Evolutionary conservation across 2,797 vertebrate species (phyloP).

Genomic region (Natrix natrix): DNA sequence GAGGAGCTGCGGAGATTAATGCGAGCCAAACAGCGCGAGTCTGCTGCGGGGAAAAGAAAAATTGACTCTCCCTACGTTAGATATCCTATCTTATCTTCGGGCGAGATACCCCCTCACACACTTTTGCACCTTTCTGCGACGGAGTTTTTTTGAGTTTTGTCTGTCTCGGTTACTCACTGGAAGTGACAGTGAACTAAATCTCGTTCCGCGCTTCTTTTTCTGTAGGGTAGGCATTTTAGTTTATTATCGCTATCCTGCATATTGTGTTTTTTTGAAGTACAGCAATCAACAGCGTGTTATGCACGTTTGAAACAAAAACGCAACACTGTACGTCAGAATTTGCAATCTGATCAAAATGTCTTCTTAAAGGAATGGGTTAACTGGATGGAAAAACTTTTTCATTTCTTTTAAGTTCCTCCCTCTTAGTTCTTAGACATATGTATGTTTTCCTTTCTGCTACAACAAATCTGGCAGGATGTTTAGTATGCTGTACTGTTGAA

Average conservation of each 20-base stretch:
- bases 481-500: neutral
- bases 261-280: neutral
- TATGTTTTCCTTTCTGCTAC: neutral
- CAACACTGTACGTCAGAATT: too few relatives aligned
- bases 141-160: neutral
- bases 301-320: neutral
- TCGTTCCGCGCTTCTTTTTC: neutral
- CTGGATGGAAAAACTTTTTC: neutral
- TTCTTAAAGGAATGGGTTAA: neutral
- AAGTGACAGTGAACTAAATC: too few relatives aligned
- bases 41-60: conserved; percentile 77
- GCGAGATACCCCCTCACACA: neutral
- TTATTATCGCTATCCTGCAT: neutral
- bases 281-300: neutral
- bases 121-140: neutral
- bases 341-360: neutral
- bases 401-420: neutral
- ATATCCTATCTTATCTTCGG: conserved; percentile 64
- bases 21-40: conserved; percentile 86
- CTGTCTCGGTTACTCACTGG: neutral
- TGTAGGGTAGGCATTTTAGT: neutral
- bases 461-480: neutral
- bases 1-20: conserved; percentile 91
- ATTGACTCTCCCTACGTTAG: conserved; percentile 88
- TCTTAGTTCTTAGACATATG: neutral